A percentile compares a stretch with the other conserved stretches of the same genome.
Evolutionary conservation across 2,888 invertebrate genomes (phyloP).

Genomic region (Monopis laevigella): DNA sequence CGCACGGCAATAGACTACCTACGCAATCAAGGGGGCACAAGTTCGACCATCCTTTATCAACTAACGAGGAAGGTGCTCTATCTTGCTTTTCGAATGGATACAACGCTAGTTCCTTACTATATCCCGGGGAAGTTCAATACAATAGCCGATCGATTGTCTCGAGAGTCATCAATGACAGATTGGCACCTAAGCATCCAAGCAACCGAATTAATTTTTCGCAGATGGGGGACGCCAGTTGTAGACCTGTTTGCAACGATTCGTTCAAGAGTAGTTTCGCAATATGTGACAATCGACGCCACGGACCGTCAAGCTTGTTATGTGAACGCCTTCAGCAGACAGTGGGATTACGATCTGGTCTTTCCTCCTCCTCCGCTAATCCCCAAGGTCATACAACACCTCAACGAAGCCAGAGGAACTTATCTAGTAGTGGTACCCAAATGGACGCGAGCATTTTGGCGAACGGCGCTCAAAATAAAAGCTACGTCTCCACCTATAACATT

Average conservation of each 20-base stretch:
- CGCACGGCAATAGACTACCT: background rate
- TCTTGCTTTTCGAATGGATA: background rate
- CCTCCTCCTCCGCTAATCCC: constrained; percentile 18
- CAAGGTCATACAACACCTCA: too few species aligned
- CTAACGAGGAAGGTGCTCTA: too few species aligned
- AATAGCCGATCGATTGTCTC: too few species aligned
- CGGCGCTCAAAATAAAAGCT: constrained; percentile 13
- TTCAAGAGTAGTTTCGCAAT: constrained; percentile 3
- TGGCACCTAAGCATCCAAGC: too few species aligned
- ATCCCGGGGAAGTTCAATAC: too few species aligned
- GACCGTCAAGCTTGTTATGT: constrained; percentile 5
- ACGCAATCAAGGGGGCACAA: background rate
- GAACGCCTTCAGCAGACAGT: too few species aligned
- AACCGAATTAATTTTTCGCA: background rate
- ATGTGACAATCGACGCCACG: constrained; percentile 7
- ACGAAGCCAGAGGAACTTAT: constrained; percentile 16
- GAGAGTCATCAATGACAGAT: too few species aligned
- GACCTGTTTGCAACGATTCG: constrained; percentile 7
- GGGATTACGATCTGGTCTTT: too few species aligned
- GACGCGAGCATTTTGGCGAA: constrained; percentile 18
- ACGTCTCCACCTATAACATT: constrained; percentile 16
- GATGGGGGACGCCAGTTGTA: constrained; percentile 4
- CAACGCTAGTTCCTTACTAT: constrained; percentile 7
- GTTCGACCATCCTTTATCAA: background rate
- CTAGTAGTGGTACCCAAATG: too few species aligned